phyloP scores from a whole-genome alignment of 2,113 vertebrate genomes.

The Fregetta grallaria region DNA sequence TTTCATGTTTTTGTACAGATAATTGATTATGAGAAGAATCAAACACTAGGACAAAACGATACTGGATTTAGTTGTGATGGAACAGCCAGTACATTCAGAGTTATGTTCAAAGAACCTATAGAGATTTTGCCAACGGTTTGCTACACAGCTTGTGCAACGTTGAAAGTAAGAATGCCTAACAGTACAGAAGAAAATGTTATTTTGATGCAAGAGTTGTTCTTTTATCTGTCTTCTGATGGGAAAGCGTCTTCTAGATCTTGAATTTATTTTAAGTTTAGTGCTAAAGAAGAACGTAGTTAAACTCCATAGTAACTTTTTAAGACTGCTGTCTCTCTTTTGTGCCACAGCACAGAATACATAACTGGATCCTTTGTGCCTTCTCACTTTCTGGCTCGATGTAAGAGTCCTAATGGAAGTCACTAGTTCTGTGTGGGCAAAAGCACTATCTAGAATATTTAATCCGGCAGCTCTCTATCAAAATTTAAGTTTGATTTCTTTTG shows the following conservation, averaged over 20 bases:
- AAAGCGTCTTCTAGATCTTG: neutral
- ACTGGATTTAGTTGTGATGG: constrained; percentile 94
- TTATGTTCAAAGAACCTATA: constrained; percentile 95
- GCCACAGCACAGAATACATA: neutral
- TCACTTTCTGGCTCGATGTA: neutral
- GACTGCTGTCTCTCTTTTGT: neutral
- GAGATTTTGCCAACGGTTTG: constrained; percentile 90
- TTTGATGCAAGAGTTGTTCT: neutral
- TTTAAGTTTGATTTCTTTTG: neutral
- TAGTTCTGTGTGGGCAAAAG: neutral
- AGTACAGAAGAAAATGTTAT: neutral
- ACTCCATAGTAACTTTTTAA: neutral
- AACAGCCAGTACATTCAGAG: constrained; percentile 88
- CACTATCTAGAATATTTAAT: neutral
- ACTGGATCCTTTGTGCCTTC: neutral
- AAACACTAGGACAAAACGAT: constrained; percentile 89
- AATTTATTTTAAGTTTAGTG: neutral
- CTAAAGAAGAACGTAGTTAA: neutral
- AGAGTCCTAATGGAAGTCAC: neutral
- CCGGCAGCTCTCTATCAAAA: neutral
- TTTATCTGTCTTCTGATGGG: neutral
- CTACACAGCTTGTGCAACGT: constrained; percentile 91
- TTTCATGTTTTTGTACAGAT: constrained; percentile 74
- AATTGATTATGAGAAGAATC: constrained; percentile 90
- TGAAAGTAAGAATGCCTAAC: constrained; percentile 79